Base-by-base conservation (phyloP, 2,113 vertebrate species). In the Strix uralensis region DNA sequence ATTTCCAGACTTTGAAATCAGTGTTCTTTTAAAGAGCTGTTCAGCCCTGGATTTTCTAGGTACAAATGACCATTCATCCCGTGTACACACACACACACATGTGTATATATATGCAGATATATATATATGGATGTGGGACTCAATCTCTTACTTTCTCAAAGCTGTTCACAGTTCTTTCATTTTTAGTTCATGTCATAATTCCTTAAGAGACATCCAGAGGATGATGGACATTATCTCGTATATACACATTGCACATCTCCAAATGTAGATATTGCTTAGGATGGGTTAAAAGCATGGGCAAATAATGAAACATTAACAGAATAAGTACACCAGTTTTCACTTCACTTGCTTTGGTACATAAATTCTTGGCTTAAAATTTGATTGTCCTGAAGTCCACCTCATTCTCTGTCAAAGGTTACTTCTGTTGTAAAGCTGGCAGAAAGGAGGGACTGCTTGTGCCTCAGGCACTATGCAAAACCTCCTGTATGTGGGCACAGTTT, bases 61-160 rank as follows among this genome's bases (percentile, higher is more conserved):
- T 82, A 20, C 51, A 81, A 20, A 13, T 29, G 52, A 54, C 36
- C 8, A 13, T 61, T 13, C 46, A 19, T 78, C 9, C 1, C 18
- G 15, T n/a, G 11, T 32, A 6, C 34, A 15, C 5, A 23, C 1
- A 22, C 5, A 36, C 12, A 46, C 0, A n/a, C 0, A 40, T 3
- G 27, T 9, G 19, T 11, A 58, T 47, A 19, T 47, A 21, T 21
- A 47, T 21, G 46, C 20, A 54, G 1, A 67, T n/a, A 46, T n/a
- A n/a, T 46, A 46, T 46, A 46, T 46, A 46, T 46, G 44, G 44
- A 18, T 46, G 44, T 2, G 9, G 14, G 55, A 40, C 25, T 92
- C 44, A 17, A 6, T 46, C 47, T n/a, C 16, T 81, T 23, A 12
- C 63, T 87, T 90, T 91, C 34, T 52, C 62, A 29, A 77, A 66